These are phyloP conservation scores for Drosophila subquinaria DNA, from an alignment of 2,888 invertebrate genomes.

Conservation along the genomic window DNA sequence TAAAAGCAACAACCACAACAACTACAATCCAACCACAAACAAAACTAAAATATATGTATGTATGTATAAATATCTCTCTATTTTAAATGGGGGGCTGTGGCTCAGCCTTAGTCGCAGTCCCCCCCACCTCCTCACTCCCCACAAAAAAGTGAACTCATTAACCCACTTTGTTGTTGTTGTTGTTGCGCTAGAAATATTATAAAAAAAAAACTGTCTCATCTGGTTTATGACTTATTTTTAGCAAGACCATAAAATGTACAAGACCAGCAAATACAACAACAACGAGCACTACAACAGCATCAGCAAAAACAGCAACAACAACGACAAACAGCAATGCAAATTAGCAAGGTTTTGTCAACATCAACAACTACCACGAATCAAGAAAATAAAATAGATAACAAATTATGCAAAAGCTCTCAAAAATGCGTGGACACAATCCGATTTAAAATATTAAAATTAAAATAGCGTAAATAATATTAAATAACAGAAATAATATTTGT, in stretches of 20 bases:
- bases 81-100: conserved; percentile 25
- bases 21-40: conserved; percentile 15
- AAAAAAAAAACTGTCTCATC: conserved; percentile 60
- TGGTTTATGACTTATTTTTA: conserved; percentile 63
- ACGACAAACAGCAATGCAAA: conserved; percentile 20
- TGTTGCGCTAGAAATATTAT: conserved; percentile 49
- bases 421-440: conserved; percentile 23
- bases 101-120: conserved; percentile 34
- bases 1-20: conserved; percentile 27
- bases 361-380: conserved; percentile 6
- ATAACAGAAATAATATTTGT: not conserved
- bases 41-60: conserved; percentile 15
- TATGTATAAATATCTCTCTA: conserved; percentile 5
- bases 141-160: conserved; percentile 73
- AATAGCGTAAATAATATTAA: not conserved
- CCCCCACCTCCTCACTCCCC: not conserved
- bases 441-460: not conserved
- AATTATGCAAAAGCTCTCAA: conserved; percentile 7
- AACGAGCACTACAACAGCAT: conserved; percentile 3
- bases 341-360: conserved; percentile 38
- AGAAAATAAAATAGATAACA: conserved; percentile 11
- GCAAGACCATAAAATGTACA: conserved; percentile 41
- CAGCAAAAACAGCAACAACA: not conserved
- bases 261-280: conserved; percentile 15
- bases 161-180: conserved; percentile 64